Percentiles rank a stretch among this genome's conserved stretches.
Conservation (phyloP, 2,797 vertebrate genomes). For the Hippopotamyrus pictus region DNA sequence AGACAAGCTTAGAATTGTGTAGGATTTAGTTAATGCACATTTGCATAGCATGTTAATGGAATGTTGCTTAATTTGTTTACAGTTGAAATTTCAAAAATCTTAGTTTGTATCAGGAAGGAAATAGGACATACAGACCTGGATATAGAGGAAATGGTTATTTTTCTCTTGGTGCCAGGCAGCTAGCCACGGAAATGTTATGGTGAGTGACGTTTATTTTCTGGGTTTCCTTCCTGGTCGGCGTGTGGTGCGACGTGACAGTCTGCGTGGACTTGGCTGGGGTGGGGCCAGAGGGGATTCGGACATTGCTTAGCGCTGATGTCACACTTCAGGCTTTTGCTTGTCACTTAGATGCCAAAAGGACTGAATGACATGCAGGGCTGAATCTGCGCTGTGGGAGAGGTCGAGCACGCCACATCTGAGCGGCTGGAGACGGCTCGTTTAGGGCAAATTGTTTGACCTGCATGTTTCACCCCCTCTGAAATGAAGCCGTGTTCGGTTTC, state of each 20-base stretch:
- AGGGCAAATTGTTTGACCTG: slow-evolving; percentile 35
- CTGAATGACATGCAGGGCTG: slow-evolving; percentile 9
- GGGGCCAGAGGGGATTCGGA: neutral
- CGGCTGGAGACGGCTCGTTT: slow-evolving; percentile 39
- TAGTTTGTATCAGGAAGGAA: neutral
- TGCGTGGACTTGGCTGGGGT: neutral
- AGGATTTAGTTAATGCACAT: neutral
- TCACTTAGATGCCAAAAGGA: neutral
- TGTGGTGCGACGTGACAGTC: neutral
- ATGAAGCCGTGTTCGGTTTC: neutral
- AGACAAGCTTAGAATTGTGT: neutral
- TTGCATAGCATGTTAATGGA: neutral
- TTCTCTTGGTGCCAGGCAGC: neutral
- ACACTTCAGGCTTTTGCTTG: neutral
- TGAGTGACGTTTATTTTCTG: neutral
- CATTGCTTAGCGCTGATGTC: neutral
- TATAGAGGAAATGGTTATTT: neutral
- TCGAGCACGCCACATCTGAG: slow-evolving; percentile 33
- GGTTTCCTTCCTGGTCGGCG: neutral
- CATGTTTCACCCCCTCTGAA: neutral
- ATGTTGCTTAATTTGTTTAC: neutral
- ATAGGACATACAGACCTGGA: neutral
- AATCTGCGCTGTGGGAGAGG: neutral
- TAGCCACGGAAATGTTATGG: neutral
- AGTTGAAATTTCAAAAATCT: neutral